These are phyloP conservation scores for Ganaspis sp. DNA, from an alignment of 1,140 invertebrate species.

Conservation along the genomic window DNA sequence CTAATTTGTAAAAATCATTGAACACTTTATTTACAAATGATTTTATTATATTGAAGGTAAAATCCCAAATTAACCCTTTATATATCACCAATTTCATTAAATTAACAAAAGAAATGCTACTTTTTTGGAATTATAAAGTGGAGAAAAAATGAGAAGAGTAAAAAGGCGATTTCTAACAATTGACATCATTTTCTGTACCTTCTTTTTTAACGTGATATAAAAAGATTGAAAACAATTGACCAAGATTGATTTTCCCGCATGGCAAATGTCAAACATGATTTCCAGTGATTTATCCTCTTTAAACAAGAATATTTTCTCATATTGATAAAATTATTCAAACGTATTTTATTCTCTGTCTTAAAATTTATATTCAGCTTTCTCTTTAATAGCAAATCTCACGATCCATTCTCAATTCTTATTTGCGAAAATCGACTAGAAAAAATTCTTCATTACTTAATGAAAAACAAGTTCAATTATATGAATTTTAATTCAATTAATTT, in stretches of 20 bases:
- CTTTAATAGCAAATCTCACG: not conserved
- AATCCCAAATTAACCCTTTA: too few species aligned
- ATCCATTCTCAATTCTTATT: not conserved
- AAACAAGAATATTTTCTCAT: not conserved
- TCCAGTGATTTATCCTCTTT: not conserved
- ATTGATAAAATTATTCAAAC: not conserved
- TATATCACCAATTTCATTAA: too few species aligned
- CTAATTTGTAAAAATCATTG: too few species aligned
- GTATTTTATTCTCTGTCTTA: not conserved
- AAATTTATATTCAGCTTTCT: slow-evolving; percentile 25
- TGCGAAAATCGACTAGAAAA: slow-evolving; percentile 41
- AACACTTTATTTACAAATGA: too few species aligned
- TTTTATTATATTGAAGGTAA: too few species aligned
- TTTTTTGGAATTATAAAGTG: not conserved
- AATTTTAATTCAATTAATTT: too few species aligned
- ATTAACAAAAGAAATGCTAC: not conserved
- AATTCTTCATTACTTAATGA: too few species aligned
- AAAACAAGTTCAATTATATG: too few species aligned
- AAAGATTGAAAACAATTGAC: not conserved
- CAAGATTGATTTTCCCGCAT: slow-evolving; percentile 44
- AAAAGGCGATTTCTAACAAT: not conserved
- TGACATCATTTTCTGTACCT: not conserved
- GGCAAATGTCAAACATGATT: slow-evolving; percentile 51
- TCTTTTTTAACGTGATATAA: not conserved
- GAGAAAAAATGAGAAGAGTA: not conserved